These are phyloP conservation scores for Serrognathus titanus DNA, from an alignment of 2,888 invertebrate species.

Conservation along the genomic window DNA sequence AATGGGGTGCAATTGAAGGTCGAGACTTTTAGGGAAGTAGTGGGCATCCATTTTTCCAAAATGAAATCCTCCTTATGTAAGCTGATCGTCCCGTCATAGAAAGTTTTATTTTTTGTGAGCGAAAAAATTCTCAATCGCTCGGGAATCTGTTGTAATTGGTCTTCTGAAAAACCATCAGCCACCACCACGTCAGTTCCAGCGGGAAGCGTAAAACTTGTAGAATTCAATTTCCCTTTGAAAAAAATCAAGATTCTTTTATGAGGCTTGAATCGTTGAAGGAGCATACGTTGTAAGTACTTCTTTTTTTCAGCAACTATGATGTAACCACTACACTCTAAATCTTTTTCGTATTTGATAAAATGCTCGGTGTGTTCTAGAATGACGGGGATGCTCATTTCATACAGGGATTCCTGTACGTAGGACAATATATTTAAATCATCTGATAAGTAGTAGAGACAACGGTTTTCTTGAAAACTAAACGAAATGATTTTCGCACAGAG, in stretches of 20 bases:
- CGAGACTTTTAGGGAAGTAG: conserved; percentile 1
- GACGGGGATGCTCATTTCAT: background rate
- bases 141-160: background rate
- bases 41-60: background rate
- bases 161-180: background rate
- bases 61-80: background rate
- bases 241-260: background rate
- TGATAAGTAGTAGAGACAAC: background rate
- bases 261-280: background rate
- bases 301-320: background rate
- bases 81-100: too few species aligned
- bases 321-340: background rate
- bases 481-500: background rate
- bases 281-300: background rate
- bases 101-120: conserved; percentile 2
- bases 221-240: background rate
- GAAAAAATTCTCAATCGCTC: conserved; percentile 1
- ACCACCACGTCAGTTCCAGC: conserved; percentile 10
- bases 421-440: background rate
- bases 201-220: background rate
- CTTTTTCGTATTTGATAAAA: background rate
- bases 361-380: background rate
- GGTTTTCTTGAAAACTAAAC: background rate
- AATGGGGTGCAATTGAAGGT: conserved; percentile 10
- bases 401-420: background rate